Evolutionary conservation across 2,888 invertebrate genomes (phyloP).

Genomic region (Temnothorax rugatulus): DNA sequence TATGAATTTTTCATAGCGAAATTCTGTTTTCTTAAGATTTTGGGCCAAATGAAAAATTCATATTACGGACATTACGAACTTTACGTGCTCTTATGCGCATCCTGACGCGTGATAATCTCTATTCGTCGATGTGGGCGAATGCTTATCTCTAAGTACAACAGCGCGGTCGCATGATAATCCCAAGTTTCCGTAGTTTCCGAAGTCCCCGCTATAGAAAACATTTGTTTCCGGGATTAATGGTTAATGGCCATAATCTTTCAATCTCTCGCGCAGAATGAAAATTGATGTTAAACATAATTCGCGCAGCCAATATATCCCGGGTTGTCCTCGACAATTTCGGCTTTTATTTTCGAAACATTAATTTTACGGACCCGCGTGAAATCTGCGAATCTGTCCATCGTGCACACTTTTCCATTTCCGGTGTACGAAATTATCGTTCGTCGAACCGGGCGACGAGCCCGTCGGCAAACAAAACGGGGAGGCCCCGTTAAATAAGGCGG

Average conservation of each 20-base stretch:
- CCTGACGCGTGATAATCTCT: neutral
- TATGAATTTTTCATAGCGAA: slow-evolving; percentile 48
- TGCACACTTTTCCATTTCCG: neutral
- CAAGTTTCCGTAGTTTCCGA: neutral
- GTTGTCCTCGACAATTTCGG: neutral
- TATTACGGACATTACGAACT: slow-evolving; percentile 16
- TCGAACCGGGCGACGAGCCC: neutral
- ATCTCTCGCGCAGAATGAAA: neutral
- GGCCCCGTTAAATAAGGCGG: slow-evolving; percentile 40
- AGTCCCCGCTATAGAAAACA: neutral
- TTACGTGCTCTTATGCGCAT: neutral
- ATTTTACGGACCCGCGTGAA: neutral
- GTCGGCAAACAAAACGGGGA: slow-evolving; percentile 38
- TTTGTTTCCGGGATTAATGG: neutral
- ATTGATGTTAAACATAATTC: neutral
- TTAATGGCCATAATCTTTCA: slow-evolving; percentile 1
- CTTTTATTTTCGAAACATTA: neutral
- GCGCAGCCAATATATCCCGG: no score
- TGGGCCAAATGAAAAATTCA: slow-evolving; percentile 35
- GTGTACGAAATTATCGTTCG: slow-evolving; percentile 1
- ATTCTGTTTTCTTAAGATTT: slow-evolving; percentile 17
- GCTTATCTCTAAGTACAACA: neutral
- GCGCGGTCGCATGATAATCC: neutral
- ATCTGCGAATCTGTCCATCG: neutral
- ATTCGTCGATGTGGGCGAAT: neutral